A percentile compares a stretch with the other conserved stretches of the same genome.
Evolutionary conservation across 2,888 invertebrate species (phyloP).

Genomic region (Orchesellides sinensis): DNA sequence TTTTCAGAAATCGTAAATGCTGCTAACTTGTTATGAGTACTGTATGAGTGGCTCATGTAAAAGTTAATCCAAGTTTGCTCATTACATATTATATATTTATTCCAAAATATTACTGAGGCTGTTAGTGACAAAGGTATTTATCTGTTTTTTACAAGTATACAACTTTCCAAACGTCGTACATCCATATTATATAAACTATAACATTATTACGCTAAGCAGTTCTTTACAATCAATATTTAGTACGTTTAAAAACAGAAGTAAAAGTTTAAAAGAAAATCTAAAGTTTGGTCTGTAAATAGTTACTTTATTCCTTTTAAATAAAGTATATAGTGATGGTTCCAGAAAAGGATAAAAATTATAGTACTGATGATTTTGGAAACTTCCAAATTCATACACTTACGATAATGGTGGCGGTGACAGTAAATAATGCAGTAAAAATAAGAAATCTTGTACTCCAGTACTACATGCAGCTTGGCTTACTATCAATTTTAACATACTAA

Average conservation of each 20-base stretch:
- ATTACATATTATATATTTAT: constrained; percentile 14
- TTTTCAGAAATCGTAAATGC: too few species aligned
- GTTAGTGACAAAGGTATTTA: constrained; percentile 17
- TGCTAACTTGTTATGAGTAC: too few species aligned
- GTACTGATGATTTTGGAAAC: neutral
- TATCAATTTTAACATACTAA: neutral
- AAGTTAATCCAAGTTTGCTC: constrained; percentile 38
- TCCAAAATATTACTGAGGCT: constrained; percentile 24
- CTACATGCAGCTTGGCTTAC: constrained; percentile 57
- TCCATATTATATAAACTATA: too few species aligned
- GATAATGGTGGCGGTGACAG: neutral
- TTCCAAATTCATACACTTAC: neutral
- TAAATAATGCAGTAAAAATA: constrained; percentile 9
- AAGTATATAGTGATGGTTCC: too few species aligned
- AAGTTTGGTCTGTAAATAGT: too few species aligned
- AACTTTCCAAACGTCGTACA: neutral
- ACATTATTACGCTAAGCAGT: too few species aligned
- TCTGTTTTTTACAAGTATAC: constrained; percentile 30
- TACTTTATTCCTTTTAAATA: too few species aligned
- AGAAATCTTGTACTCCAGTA: constrained; percentile 10
- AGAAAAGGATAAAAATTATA: too few species aligned
- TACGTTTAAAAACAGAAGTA: too few species aligned
- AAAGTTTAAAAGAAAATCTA: too few species aligned
- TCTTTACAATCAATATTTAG: too few species aligned
- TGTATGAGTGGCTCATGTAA: constrained; percentile 3